Conservation (phyloP, 2,888 invertebrate species). For the Chrysomela aeneicollis region DNA sequence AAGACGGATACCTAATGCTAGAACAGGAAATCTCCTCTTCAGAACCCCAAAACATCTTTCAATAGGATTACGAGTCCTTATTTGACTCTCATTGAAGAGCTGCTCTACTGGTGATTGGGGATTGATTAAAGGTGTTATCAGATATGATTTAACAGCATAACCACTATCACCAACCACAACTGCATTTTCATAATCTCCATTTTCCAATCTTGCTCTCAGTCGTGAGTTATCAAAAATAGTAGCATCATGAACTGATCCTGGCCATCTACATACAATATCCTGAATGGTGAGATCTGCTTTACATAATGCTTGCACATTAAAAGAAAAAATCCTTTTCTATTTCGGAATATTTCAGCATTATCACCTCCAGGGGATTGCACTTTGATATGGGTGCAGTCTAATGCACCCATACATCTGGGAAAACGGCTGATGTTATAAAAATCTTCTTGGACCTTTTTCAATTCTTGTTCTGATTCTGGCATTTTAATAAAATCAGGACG, state of each 20-base stretch:
- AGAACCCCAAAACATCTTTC: constrained; percentile 47
- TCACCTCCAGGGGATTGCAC: constrained; percentile 12
- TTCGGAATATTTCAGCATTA: constrained; percentile 16
- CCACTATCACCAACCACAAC: constrained; percentile 40
- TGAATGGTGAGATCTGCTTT: constrained; percentile 37
- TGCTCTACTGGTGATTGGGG: constrained; percentile 36
- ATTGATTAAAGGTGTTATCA: constrained; percentile 42
- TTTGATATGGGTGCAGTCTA: constrained; percentile 13
- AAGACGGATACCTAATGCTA: constrained; percentile 46
- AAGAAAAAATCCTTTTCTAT: no score
- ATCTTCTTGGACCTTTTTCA: background rate
- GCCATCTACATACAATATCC: constrained; percentile 48
- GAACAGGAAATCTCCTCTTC: constrained; percentile 49
- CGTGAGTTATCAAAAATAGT: constrained; percentile 13
- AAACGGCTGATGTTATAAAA: constrained; percentile 11
- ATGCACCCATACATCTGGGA: constrained; percentile 15
- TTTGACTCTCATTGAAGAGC: constrained; percentile 45
- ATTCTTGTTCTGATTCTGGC: background rate
- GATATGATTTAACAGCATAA: constrained; percentile 42
- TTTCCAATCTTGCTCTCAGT: constrained; percentile 21
- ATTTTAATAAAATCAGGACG: background rate
- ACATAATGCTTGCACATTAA: constrained; percentile 46
- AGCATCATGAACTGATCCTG: constrained; percentile 44
- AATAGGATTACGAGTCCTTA: constrained; percentile 44
- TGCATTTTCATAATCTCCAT: constrained; percentile 22